These are phyloP conservation scores for Orthonyx spaldingii DNA, from an alignment of 2,113 vertebrate genomes.

Conservation along the genomic window DNA sequence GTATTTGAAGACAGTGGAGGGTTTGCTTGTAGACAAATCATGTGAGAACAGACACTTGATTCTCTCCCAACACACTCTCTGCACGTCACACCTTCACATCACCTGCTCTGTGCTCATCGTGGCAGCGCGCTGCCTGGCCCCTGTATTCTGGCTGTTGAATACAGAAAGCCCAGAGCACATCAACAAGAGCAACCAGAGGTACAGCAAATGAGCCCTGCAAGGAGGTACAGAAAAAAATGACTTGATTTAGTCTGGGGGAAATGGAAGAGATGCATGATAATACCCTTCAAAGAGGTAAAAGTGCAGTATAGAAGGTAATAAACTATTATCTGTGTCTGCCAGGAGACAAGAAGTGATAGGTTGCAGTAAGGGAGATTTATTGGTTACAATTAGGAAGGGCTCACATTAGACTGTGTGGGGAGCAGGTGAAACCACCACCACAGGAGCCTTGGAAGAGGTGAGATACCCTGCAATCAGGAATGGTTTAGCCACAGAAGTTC, in stretches of 20 bases:
- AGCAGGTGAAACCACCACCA: neutral
- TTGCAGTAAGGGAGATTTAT: neutral
- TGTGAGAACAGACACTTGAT: constrained; percentile 86
- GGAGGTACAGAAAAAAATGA: neutral
- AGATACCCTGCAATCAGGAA: neutral
- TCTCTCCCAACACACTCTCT: constrained; percentile 88
- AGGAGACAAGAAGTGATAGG: neutral
- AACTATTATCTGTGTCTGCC: neutral
- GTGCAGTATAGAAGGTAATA: neutral
- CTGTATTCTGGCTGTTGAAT: neutral
- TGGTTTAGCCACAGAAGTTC: neutral
- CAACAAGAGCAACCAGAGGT: neutral
- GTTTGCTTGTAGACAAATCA: constrained; percentile 81
- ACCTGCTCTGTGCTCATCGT: neutral
- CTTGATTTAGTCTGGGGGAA: neutral
- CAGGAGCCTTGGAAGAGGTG: neutral
- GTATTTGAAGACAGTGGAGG: constrained; percentile 86
- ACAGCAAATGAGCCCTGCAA: neutral
- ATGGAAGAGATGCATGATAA: neutral
- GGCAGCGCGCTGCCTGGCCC: neutral
- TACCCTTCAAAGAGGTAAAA: neutral
- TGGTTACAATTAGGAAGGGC: neutral
- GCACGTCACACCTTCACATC: constrained; percentile 68
- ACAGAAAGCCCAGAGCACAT: neutral
- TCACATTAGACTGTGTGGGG: neutral